Percentiles rank a stretch among this genome's conserved stretches.
These are phyloP conservation scores for Pyrocephalus nanus DNA, from an alignment of 2,797 vertebrate genomes.

Conservation along the genomic window DNA sequence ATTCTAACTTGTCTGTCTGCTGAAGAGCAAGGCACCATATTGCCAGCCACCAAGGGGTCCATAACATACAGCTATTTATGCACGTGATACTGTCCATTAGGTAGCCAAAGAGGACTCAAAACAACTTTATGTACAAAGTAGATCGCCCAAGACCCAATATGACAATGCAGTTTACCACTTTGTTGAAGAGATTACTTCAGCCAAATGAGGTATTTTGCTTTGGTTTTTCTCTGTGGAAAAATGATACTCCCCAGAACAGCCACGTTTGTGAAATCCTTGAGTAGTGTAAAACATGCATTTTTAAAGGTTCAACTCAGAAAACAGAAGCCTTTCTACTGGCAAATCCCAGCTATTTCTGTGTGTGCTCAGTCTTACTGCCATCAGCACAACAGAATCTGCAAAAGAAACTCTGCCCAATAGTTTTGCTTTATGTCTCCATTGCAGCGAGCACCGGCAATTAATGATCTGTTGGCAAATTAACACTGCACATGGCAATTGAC, in stretches of 20 bases:
- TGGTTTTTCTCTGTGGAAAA: not conserved
- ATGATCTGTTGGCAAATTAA: conserved; percentile 67
- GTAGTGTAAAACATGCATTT: not conserved
- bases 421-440: conserved; percentile 48
- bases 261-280: not conserved
- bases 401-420: conserved; percentile 21
- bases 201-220: not conserved
- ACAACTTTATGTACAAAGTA: not conserved
- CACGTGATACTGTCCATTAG: too few species aligned
- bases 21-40: not conserved
- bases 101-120: not conserved
- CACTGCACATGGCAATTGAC: conserved; percentile 65
- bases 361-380: not conserved
- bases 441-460: conserved; percentile 14
- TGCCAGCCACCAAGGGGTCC: not conserved
- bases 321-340: not conserved
- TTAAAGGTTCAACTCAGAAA: not conserved
- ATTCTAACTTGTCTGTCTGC: not conserved
- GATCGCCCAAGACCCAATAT: not conserved
- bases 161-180: not conserved
- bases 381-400: conserved; percentile 10
- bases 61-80: too few species aligned
- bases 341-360: not conserved
- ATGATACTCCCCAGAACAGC: not conserved
- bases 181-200: not conserved